Percentiles rank a stretch among this genome's conserved stretches.
phyloP scores from a whole-genome alignment of 1,140 invertebrate species.

The Neelides sp. region DNA sequence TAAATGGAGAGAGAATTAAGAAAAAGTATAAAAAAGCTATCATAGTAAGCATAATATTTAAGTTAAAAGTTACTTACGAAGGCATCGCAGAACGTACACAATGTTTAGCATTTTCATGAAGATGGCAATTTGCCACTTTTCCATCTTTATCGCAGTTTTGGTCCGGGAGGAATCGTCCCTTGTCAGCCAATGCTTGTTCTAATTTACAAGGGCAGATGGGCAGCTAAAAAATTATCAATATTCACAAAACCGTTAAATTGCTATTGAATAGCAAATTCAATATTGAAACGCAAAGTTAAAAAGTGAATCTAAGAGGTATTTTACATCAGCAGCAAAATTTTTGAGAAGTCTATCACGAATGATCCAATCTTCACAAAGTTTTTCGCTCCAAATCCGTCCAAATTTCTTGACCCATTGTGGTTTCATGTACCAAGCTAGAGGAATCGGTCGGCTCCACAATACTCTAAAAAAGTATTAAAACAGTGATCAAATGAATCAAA shows the following conservation, averaged over 20 bases:
- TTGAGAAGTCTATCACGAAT: conserved; percentile 69
- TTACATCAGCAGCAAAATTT: conserved; percentile 66
- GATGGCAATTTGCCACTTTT: conserved; percentile 68
- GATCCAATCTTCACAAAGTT: conserved; percentile 76
- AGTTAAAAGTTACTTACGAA: conserved; percentile 47
- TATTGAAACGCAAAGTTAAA: no score
- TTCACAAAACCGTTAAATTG: conserved; percentile 22
- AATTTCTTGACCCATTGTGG: conserved; percentile 68
- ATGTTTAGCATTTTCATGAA: conserved; percentile 75
- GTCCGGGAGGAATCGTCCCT: conserved; percentile 83
- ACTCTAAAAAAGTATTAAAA: conserved; percentile 40
- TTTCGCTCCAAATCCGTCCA: conserved; percentile 61
- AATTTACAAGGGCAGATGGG: conserved; percentile 82
- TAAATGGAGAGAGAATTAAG: neutral
- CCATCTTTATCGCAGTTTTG: conserved; percentile 80
- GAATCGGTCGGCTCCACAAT: conserved; percentile 80
- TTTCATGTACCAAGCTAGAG: conserved; percentile 80
- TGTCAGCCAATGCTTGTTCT: conserved; percentile 77
- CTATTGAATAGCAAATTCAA: conserved; percentile 2
- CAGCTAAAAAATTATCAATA: conserved; percentile 38
- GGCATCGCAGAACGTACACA: conserved; percentile 84
- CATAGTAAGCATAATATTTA: neutral
- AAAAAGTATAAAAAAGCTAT: no score
- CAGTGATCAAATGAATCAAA: no score
- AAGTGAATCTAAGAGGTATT: no score